These are phyloP conservation scores for Macroglossus sobrinus DNA, from an alignment of 2,113 vertebrate species.

Conservation along the genomic window DNA sequence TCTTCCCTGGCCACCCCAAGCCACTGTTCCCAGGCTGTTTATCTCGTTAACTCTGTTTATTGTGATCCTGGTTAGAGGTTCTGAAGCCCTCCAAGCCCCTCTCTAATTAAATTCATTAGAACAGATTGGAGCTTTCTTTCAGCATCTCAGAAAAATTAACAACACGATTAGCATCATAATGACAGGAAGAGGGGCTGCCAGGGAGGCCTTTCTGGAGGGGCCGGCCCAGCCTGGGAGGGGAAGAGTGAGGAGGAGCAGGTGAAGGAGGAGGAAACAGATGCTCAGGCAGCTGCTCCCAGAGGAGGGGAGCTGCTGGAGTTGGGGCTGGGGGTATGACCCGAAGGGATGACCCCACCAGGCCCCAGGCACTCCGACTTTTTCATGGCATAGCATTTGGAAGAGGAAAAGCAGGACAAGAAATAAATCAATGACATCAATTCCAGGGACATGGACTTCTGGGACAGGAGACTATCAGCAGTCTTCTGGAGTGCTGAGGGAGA, in stretches of 20 bases:
- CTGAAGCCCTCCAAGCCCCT: slow-evolving; percentile 77
- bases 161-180: slow-evolving; percentile 73
- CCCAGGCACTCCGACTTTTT: not conserved
- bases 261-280: slow-evolving; percentile 56
- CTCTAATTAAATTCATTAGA: slow-evolving; percentile 83
- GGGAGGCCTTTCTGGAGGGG: slow-evolving; percentile 42
- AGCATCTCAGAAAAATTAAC: slow-evolving; percentile 61
- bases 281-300: slow-evolving; percentile 60
- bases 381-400: not conserved
- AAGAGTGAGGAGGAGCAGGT: slow-evolving; percentile 53
- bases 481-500: slow-evolving; percentile 20
- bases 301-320: not conserved
- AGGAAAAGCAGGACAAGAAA: not conserved
- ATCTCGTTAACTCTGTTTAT: slow-evolving; percentile 80
- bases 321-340: rapidly evolving
- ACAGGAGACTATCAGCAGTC: not conserved
- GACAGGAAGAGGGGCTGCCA: slow-evolving; percentile 51
- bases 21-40: slow-evolving; percentile 28
- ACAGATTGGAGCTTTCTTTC: slow-evolving; percentile 79
- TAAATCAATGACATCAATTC: slow-evolving; percentile 17
- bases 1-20: slow-evolving; percentile 1
- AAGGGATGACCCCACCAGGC: not conserved
- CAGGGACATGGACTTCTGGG: not conserved
- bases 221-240: not conserved
- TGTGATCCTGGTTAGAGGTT: slow-evolving; percentile 79